phyloP scores from a whole-genome alignment of 2,797 vertebrate genomes.

The Alcedo quadribrachys region DNA sequence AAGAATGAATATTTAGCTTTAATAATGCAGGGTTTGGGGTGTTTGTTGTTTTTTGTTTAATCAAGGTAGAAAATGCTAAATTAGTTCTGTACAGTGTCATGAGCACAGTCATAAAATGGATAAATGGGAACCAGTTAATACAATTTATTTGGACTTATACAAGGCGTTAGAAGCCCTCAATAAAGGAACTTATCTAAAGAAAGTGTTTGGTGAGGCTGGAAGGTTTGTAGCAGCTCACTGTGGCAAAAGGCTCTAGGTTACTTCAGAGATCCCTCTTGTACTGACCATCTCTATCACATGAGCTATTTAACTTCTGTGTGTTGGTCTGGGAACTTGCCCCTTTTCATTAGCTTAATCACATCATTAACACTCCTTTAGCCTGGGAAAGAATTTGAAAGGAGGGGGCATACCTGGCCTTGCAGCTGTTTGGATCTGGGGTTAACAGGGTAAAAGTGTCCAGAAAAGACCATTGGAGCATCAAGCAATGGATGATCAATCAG shows the following conservation, averaged over 20 bases:
- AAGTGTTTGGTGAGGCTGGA: neutral
- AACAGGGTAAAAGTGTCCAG: neutral
- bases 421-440: neutral
- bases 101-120: neutral
- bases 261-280: neutral
- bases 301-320: neutral
- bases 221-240: neutral
- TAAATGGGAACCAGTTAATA: neutral
- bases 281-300: neutral
- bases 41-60: neutral
- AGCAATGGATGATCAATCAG: fast-evolving
- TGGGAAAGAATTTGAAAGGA: neutral
- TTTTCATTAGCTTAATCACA: neutral
- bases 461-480: neutral
- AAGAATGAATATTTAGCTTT: neutral
- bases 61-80: neutral
- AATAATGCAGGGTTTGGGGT: neutral
- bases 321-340: neutral
- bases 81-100: neutral
- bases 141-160: neutral
- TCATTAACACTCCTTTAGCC: neutral
- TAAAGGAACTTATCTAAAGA: neutral
- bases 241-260: neutral
- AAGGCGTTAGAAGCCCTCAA: neutral
- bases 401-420: neutral